phyloP scores from a whole-genome alignment of 2,113 vertebrate species.

The Oncorhynchus gorbuscha region DNA sequence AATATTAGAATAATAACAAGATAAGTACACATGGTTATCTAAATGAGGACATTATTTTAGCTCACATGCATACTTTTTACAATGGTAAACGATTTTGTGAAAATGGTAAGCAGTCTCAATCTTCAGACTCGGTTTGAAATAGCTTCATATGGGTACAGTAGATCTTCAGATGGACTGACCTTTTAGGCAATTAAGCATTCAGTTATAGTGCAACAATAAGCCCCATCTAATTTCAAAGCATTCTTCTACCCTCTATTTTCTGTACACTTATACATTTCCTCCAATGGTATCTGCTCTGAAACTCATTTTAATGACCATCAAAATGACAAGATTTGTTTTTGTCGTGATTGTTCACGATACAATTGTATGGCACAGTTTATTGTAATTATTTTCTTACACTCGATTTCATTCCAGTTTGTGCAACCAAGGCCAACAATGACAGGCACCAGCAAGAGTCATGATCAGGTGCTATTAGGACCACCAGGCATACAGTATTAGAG shows the following conservation, averaged over 20 bases:
- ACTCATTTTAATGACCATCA: background rate
- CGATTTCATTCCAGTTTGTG: background rate
- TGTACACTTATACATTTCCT: background rate
- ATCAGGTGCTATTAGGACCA: too few species aligned
- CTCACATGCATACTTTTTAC: constrained; percentile 37
- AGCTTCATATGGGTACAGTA: constrained; percentile 3
- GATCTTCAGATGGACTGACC: constrained; percentile 20
- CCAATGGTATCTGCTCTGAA: constrained; percentile 14
- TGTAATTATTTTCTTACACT: background rate
- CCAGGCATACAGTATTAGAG: too few species aligned
- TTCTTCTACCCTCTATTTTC: constrained; percentile 16
- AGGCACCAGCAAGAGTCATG: too few species aligned
- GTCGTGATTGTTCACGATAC: background rate
- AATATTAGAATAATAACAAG: constrained; percentile 25
- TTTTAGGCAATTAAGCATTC: constrained; percentile 18
- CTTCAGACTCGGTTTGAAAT: constrained; percentile 12
- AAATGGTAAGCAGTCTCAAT: background rate
- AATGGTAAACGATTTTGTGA: constrained; percentile 21
- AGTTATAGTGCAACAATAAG: constrained; percentile 55
- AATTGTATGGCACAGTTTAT: constrained; percentile 42
- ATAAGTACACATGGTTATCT: constrained; percentile 21
- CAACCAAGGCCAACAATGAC: constrained; percentile 12
- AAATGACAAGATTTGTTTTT: background rate
- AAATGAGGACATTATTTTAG: constrained; percentile 29
- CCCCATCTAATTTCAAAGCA: background rate